Evolutionary conservation across 2,113 vertebrate species (phyloP).

Genomic region (Actinemys pallida): DNA sequence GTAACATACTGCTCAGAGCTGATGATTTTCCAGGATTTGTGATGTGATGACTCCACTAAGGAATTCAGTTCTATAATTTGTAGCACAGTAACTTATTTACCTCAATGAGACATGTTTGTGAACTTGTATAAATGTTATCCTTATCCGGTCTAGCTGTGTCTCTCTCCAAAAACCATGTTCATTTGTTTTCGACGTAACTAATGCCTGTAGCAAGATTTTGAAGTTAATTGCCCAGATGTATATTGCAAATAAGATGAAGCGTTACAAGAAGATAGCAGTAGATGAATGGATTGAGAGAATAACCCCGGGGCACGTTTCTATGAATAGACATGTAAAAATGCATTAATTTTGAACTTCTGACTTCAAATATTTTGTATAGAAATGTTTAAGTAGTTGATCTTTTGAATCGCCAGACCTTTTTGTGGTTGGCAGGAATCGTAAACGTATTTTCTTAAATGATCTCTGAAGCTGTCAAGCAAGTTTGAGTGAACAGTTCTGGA

Average conservation of each 20-base stretch:
- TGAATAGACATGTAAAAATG: constrained; percentile 47
- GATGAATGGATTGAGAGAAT: constrained; percentile 51
- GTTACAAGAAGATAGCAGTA: constrained; percentile 27
- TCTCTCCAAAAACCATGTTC: background rate
- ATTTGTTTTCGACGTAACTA: constrained; percentile 63
- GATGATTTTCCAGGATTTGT: background rate
- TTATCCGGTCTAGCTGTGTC: background rate
- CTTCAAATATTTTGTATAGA: constrained; percentile 64
- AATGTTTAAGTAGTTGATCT: constrained; percentile 74
- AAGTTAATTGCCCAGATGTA: constrained; percentile 72
- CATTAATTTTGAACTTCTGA: constrained; percentile 70
- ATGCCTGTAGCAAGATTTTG: constrained; percentile 53
- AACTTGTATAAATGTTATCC: background rate
- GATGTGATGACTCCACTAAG: background rate
- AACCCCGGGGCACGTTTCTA: constrained; percentile 50
- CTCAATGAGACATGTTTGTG: background rate
- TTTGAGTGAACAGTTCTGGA: constrained; percentile 43
- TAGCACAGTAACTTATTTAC: background rate
- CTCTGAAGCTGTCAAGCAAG: constrained; percentile 65
- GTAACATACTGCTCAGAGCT: background rate
- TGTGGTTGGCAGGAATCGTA: constrained; percentile 73
- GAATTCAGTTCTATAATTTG: background rate
- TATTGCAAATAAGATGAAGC: background rate
- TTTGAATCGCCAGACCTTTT: constrained; percentile 71
- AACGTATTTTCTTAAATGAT: constrained; percentile 64